Evolutionary conservation across 2,113 vertebrate genomes (phyloP).

Genomic region (Gopherus evgoodei): DNA sequence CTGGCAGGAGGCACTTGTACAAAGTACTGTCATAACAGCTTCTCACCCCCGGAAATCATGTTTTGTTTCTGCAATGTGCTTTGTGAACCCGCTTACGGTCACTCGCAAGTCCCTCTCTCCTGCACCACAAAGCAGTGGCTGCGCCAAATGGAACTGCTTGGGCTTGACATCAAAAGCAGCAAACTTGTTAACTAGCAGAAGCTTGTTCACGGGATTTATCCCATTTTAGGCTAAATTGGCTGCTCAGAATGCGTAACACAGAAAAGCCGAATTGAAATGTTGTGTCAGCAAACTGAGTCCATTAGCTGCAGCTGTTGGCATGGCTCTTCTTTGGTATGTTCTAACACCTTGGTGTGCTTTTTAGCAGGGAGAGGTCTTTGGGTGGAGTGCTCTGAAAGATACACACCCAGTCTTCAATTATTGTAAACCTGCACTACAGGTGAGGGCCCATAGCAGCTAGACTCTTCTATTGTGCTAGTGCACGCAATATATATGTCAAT

Average conservation of each 20-base stretch:
- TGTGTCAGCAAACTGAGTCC: neutral
- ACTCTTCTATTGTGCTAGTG: neutral
- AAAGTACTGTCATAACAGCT: neutral
- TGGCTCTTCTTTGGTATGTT: neutral
- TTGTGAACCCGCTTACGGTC: neutral
- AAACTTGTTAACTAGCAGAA: neutral
- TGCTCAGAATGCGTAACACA: neutral
- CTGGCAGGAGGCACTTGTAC: neutral
- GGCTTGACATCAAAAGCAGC: neutral
- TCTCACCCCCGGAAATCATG: neutral
- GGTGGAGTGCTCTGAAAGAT: neutral
- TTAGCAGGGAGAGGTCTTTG: neutral
- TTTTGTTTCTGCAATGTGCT: neutral
- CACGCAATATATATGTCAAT: neutral
- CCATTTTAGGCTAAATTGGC: neutral
- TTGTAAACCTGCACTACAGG: neutral
- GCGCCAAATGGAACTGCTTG: neutral
- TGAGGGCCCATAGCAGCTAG: neutral
- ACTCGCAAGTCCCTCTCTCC: neutral
- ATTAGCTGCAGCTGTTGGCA: fast-evolving
- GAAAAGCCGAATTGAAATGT: neutral
- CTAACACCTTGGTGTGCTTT: neutral
- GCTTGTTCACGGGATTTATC: neutral
- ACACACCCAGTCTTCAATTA: neutral
- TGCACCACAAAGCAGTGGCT: neutral